Evolutionary conservation across 2,113 vertebrate species (phyloP), one percentile per base, ranked within the genome.

Genomic region (Eublepharis macularius): DNA sequence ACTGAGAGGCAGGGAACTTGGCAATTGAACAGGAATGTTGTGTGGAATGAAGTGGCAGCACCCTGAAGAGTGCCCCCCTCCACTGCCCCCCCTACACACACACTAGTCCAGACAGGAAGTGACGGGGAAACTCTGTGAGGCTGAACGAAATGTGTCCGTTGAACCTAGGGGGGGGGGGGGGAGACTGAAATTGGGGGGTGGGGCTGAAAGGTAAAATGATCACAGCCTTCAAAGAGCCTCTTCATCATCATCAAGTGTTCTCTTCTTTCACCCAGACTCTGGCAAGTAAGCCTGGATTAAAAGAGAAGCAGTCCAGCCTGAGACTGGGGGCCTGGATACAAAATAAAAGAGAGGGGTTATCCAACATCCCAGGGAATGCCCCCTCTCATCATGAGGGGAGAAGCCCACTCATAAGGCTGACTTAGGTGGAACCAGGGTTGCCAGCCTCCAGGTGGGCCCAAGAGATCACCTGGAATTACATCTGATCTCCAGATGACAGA

Each of bases 1-100:
- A 92, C 89, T 86, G 78, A 80, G 89, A 94, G 70, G 24, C 70
- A 77, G 74, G 39, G 68, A 87, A 43, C 0, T 13, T 19, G 60
- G 68, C 1, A 70, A 70, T 69, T 69, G 68, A 4, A 36, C 14
- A 16, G 68, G 68, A 69, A 36, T 19, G n/a, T 69, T 69, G 68
- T 36, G n/a, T 69, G 34, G 68, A 69, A 69, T 13, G 68, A 34
- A 69, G n/a, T 13, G 16, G 68, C 68, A 70, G 34, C n/a, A n/a
- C 16, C 1, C 34, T 36, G n/a, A 70, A 36, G 34, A n/a, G 14
- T 39, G 12, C 34, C 4, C 14, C 14, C 34, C n/a, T 34, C 34
- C 34, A 4, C 16, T 16, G 17, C 34, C 16, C n/a, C 4, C 6
- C n/a, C 34, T 7, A 3, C 65, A 24, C n/a, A 11, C 49, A 51